These are phyloP conservation scores for Drosophila parthenogenetica DNA, from an alignment of 2,888 invertebrate genomes.

Conservation along the genomic window DNA sequence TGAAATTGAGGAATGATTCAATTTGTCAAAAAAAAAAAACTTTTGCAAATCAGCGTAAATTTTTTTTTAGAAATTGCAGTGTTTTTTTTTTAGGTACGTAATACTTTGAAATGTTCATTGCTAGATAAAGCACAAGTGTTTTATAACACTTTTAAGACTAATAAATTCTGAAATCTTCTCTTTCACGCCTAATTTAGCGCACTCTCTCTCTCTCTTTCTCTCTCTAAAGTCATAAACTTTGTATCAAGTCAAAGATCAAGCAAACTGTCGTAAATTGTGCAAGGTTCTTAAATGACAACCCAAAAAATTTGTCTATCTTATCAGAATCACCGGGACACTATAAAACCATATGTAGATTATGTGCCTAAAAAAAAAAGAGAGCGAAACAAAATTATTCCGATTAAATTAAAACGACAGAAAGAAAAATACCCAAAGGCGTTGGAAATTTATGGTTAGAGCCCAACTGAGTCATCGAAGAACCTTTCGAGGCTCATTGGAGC, in stretches of 20 bases:
- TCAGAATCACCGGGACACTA: constrained; percentile 41
- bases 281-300: constrained; percentile 44
- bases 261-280: constrained; percentile 64
- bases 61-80: neutral
- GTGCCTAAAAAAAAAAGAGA: neutral
- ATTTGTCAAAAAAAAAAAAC: neutral
- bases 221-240: constrained; percentile 17
- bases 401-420: constrained; percentile 1
- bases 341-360: constrained; percentile 25
- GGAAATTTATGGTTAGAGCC: constrained; percentile 37
- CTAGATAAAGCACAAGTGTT: constrained; percentile 14
- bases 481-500: constrained; percentile 2
- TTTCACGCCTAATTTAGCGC: constrained; percentile 31
- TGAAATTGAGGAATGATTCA: neutral
- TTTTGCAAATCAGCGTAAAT: neutral
- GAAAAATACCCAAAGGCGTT: constrained; percentile 34
- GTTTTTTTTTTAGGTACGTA: neutral
- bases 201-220: neutral
- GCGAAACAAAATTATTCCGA: neutral
- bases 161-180: constrained; percentile 26
- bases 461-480: constrained; percentile 39
- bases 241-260: constrained; percentile 12
- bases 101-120: neutral
- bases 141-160: neutral
- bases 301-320: constrained; percentile 63